Evolutionary conservation across 2,888 invertebrate species (phyloP), one percentile per base, ranked within the genome.

Genomic region (Phrixothrix hirtus): DNA sequence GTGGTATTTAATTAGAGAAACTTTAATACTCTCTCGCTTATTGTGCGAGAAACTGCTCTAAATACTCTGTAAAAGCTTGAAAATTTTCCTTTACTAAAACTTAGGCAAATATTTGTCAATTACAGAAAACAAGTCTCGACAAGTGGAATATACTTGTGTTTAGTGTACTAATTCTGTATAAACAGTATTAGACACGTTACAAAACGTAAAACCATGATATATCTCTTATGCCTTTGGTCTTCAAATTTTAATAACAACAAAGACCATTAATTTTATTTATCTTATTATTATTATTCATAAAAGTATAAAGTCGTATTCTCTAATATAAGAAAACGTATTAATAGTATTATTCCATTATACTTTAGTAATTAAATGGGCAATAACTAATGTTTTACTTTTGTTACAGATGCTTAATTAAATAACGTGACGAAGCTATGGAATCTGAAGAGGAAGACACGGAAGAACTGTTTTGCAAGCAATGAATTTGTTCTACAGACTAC

Each of bases 361-460:
- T 35, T n/a, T n/a, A n/a, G n/a, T n/a, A n/a, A n/a, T n/a, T n/a
- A n/a, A n/a, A n/a, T n/a, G n/a, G n/a, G n/a, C n/a, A n/a, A n/a
- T n/a, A n/a, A 47, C n/a, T 41, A 11, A n/a, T 35, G 15, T 17
- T 17, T 14, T 41, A 14, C 31, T 43, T 44, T 51, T 49, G 38
- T 64, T 64, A 15, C 60, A 64, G 64, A 57, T 54, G 42, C 17
- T 25, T n/a, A n/a, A n/a, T n/a, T n/a, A n/a, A n/a, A n/a, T n/a
- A n/a, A n/a, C 39, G 48, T 43, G 41, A 29, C 27, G 41, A 36
- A 43, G 37, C 47, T 26, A 71, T 70, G 70, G 71, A 71, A 62
- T 59, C 65, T 10, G 71, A 71, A 43, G 71, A 70, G 14, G 69
- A 70, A 34, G 71, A 70, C 42, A 55, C 63, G 38, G 68, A 69